Percentiles rank a stretch among this genome's conserved stretches.
Conservation (phyloP, 2,113 vertebrate species). For the Passerina amoena region DNA sequence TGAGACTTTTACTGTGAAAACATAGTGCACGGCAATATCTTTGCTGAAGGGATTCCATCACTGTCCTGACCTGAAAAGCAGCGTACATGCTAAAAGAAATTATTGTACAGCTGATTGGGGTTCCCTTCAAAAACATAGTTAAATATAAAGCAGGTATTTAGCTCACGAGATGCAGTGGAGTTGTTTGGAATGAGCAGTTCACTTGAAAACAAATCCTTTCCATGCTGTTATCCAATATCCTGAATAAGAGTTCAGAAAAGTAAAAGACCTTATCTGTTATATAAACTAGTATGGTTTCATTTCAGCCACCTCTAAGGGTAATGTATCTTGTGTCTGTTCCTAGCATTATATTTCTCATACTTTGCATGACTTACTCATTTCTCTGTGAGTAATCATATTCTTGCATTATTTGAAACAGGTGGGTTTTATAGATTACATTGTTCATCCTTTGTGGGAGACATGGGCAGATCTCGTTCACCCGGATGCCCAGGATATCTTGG, state of each 20-base stretch:
- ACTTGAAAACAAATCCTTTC: not conserved
- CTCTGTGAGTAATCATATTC: not conserved
- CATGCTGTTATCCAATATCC: not conserved
- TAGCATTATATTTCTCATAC: not conserved
- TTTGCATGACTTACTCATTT: not conserved
- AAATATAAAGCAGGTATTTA: not conserved
- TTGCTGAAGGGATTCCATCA: not conserved
- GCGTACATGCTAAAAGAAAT: not conserved
- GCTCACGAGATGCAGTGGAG: not conserved
- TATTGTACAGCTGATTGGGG: not conserved
- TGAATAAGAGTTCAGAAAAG: not conserved
- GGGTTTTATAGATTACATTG: conserved; percentile 99
- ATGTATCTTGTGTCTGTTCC: not conserved
- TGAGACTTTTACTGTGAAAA: not conserved
- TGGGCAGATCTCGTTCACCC: conserved; percentile 99
- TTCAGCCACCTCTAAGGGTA: not conserved
- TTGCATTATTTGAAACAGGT: conserved; percentile 78
- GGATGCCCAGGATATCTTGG: conserved; percentile 96
- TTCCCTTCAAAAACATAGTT: not conserved
- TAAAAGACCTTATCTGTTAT: not conserved
- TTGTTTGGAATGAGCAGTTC: not conserved
- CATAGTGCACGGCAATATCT: not conserved
- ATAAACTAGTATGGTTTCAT: not conserved
- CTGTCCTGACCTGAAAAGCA: not conserved
- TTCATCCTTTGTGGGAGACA: conserved; percentile 97